phyloP scores from a whole-genome alignment of 2,797 vertebrate genomes.

The Aphelocoma californica region DNA sequence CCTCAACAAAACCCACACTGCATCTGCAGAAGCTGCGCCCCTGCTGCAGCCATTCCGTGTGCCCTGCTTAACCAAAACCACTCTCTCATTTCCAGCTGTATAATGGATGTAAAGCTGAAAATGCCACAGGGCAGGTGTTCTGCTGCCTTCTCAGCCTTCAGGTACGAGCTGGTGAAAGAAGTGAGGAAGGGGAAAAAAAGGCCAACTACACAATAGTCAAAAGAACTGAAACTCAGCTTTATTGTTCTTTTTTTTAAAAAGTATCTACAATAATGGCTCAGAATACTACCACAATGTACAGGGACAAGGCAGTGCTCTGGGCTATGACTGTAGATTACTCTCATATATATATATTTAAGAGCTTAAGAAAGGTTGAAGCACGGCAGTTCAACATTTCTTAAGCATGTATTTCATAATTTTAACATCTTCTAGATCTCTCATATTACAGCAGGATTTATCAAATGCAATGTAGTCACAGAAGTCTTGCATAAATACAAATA shows the following conservation, averaged over 20 bases:
- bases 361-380: constrained; percentile 22
- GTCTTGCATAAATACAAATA: constrained; percentile 53
- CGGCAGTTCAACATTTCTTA: neutral
- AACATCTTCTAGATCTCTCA: neutral
- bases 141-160: neutral
- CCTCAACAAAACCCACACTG: neutral
- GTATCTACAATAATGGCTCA: constrained; percentile 69
- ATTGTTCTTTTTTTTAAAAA: neutral
- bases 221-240: constrained; percentile 14
- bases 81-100: neutral
- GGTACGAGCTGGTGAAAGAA: neutral
- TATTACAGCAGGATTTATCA: constrained; percentile 42
- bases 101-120: neutral
- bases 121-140: neutral
- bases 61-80: neutral
- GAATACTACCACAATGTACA: constrained; percentile 36
- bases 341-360: neutral
- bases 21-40: neutral
- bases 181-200: neutral
- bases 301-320: constrained; percentile 58
- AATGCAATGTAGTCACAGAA: constrained; percentile 4
- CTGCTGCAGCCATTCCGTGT: neutral
- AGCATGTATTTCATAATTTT: neutral
- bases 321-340: constrained; percentile 67
- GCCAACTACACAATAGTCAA: neutral